Evolutionary conservation across 2,888 invertebrate species (phyloP).

Genomic region (Ophion obscuratus): DNA sequence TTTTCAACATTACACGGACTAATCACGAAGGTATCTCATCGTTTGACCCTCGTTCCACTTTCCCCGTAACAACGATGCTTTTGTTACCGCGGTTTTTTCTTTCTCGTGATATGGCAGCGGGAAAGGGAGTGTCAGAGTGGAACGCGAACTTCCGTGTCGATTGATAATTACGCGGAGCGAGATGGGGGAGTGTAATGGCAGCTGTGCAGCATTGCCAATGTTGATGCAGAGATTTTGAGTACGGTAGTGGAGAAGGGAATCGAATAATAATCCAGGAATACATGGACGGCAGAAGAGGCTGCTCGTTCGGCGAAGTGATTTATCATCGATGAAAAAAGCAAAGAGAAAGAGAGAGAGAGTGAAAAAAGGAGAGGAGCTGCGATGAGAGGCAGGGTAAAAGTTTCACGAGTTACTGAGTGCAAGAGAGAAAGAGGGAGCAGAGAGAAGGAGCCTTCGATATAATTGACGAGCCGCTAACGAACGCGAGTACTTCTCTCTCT

Average conservation of each 20-base stretch:
- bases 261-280: slow-evolving; percentile 56
- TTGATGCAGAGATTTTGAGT: slow-evolving; percentile 26
- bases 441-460: slow-evolving; percentile 57
- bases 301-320: slow-evolving; percentile 64
- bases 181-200: slow-evolving; percentile 69
- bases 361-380: slow-evolving; percentile 40
- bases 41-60: slow-evolving; percentile 57
- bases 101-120: slow-evolving; percentile 38
- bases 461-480: slow-evolving; percentile 67
- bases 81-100: slow-evolving; percentile 46
- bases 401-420: slow-evolving; percentile 17
- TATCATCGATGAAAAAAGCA: slow-evolving; percentile 59
- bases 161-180: slow-evolving; percentile 74
- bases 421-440: neutral
- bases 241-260: slow-evolving; percentile 40
- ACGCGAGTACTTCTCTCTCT: slow-evolving; percentile 45
- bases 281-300: slow-evolving; percentile 35
- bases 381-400: slow-evolving; percentile 62
- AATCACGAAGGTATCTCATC: slow-evolving; percentile 44
- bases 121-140: slow-evolving; percentile 57
- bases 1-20: slow-evolving; percentile 13
- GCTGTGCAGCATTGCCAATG: slow-evolving; percentile 37
- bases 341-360: neutral
- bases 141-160: slow-evolving; percentile 71
- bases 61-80: slow-evolving; percentile 26